Conservation (phyloP, 2,113 vertebrate genomes). For the Rhinoderma darwinii region DNA sequence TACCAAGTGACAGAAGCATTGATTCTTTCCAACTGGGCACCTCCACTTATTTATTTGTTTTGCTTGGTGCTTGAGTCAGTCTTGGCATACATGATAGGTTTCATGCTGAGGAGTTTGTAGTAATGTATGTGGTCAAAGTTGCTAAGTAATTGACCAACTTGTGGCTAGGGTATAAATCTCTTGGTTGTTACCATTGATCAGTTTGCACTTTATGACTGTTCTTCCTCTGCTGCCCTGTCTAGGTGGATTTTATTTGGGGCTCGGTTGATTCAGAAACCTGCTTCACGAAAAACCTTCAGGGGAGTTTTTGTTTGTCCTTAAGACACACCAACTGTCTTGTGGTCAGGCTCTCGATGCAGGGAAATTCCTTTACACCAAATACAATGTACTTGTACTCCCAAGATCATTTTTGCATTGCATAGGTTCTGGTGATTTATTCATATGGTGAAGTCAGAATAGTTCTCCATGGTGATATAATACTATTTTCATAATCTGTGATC, state of each 20-base stretch:
- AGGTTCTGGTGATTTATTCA: not conserved
- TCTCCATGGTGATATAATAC: not conserved
- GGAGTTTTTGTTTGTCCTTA: slow-evolving; percentile 60
- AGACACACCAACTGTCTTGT: slow-evolving; percentile 70
- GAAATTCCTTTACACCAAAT: slow-evolving; percentile 73
- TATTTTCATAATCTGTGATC: not conserved
- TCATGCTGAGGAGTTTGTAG: slow-evolving; percentile 70
- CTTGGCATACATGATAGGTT: slow-evolving; percentile 67
- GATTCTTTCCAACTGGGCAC: slow-evolving; percentile 88
- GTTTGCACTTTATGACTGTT: slow-evolving; percentile 66
- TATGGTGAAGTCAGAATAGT: not conserved
- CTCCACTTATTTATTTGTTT: slow-evolving; percentile 69
- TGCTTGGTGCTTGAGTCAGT: slow-evolving; percentile 69
- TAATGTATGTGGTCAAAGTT: slow-evolving; percentile 69
- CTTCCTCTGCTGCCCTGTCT: slow-evolving; percentile 63
- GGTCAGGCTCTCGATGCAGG: slow-evolving; percentile 75
- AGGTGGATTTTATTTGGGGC: slow-evolving; percentile 44
- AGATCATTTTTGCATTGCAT: not conserved
- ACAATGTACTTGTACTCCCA: not conserved
- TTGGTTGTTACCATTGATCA: slow-evolving; percentile 58
- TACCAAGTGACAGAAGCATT: slow-evolving; percentile 77
- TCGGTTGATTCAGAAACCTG: slow-evolving; percentile 59
- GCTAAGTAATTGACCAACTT: slow-evolving; percentile 67
- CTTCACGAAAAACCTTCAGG: slow-evolving; percentile 62
- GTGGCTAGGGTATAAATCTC: slow-evolving; percentile 71